These are phyloP conservation scores for Tinamus guttatus DNA, from an alignment of 2,113 vertebrate species.

Conservation along the genomic window DNA sequence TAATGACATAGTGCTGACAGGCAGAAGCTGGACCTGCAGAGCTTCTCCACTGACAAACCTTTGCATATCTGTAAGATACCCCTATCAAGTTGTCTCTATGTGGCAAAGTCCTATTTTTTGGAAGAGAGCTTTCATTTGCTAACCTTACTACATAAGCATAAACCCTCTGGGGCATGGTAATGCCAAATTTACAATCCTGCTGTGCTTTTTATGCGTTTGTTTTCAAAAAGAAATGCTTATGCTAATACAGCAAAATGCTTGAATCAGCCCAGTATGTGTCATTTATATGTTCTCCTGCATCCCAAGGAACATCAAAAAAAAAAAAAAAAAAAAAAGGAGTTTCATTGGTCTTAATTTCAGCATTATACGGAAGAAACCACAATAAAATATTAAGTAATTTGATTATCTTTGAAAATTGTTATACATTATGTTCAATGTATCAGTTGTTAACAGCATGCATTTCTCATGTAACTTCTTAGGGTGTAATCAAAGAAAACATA, in stretches of 20 bases:
- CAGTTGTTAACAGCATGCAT: constrained; percentile 45
- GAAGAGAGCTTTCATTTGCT: background rate
- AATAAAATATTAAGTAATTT: constrained; percentile 53
- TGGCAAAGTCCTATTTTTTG: background rate
- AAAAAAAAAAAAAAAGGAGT: background rate
- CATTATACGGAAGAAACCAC: constrained; percentile 12
- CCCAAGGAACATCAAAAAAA: background rate
- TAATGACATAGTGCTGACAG: background rate
- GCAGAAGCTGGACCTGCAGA: background rate
- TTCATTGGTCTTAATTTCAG: constrained; percentile 43
- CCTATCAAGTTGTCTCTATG: background rate
- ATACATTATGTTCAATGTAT: constrained; percentile 44
- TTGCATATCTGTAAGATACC: background rate
- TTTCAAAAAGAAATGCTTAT: constrained; percentile 53
- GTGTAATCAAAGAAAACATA: constrained; percentile 62
- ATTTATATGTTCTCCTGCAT: constrained; percentile 12
- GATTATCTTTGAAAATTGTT: constrained; percentile 52
- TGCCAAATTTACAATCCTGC: constrained; percentile 28
- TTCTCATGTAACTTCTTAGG: background rate
- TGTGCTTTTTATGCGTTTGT: background rate
- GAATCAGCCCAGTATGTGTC: constrained; percentile 50
- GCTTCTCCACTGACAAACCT: background rate
- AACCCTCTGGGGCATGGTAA: background rate
- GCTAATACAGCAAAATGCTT: constrained; percentile 53
- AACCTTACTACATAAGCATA: background rate